These are phyloP conservation scores for Melitaea athalia DNA, from an alignment of 2,888 invertebrate genomes.

Conservation along the genomic window DNA sequence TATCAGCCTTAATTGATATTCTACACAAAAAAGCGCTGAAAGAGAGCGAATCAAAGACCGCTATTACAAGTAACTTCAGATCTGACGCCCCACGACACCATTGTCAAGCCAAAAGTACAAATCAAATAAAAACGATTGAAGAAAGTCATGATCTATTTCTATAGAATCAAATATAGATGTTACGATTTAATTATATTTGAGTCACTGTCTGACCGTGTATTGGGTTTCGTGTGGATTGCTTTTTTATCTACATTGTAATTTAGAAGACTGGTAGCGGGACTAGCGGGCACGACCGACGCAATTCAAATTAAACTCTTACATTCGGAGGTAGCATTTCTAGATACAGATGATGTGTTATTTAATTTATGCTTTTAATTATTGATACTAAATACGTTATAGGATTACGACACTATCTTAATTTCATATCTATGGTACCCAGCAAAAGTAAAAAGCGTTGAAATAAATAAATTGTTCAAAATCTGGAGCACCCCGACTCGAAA, in stretches of 20 bases:
- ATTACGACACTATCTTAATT: too few species aligned
- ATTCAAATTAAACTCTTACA: background rate
- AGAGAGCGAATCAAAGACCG: constrained; percentile 51
- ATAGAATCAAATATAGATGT: constrained; percentile 56
- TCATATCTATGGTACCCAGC: too few species aligned
- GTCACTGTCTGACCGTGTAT: constrained; percentile 32
- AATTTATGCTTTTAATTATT: background rate
- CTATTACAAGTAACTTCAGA: constrained; percentile 54
- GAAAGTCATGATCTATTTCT: constrained; percentile 63
- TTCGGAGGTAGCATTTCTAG: background rate
- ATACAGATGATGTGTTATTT: background rate
- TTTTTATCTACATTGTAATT: constrained; percentile 30
- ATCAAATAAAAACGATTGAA: constrained; percentile 53
- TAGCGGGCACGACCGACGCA: background rate
- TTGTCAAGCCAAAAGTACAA: constrained; percentile 53
- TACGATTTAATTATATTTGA: constrained; percentile 45
- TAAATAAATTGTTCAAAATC: too few species aligned
- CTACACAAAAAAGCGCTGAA: constrained; percentile 56
- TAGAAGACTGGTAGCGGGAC: constrained; percentile 10
- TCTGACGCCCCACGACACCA: constrained; percentile 55
- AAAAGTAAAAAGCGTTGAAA: too few species aligned
- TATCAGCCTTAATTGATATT: constrained; percentile 67
- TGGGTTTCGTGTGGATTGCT: constrained; percentile 33
- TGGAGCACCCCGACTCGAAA: too few species aligned
- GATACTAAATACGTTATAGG: too few species aligned